These are phyloP conservation scores for Drosophila virilis DNA, from an alignment of 1,140 invertebrate genomes.

Conservation along the genomic window DNA sequence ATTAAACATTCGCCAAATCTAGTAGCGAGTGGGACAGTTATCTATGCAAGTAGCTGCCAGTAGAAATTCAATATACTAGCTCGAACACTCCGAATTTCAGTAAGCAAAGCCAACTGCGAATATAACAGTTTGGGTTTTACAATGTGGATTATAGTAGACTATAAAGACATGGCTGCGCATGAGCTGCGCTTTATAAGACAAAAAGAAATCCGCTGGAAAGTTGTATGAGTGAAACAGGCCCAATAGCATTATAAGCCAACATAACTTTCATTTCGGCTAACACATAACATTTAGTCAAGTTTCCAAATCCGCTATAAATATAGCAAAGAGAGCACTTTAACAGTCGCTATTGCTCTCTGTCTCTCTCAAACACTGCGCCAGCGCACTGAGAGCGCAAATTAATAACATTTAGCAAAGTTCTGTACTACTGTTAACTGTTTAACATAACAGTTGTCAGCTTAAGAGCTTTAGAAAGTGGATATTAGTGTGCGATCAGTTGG, in stretches of 20 bases:
- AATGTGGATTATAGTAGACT: not conserved
- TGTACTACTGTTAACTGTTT: not conserved
- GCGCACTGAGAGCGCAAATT: conserved; percentile 1
- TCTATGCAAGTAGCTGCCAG: too few species aligned
- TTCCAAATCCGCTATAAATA: conserved; percentile 22
- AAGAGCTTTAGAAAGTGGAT: not conserved
- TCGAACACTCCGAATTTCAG: not conserved
- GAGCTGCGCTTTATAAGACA: not conserved
- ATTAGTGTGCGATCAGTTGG: not conserved
- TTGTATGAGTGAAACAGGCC: not conserved
- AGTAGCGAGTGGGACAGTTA: too few species aligned
- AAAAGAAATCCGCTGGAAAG: not conserved
- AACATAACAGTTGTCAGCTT: not conserved
- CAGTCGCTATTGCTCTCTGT: conserved; percentile 1
- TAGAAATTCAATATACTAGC: too few species aligned
- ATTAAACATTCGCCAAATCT: too few species aligned
- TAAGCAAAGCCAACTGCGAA: not conserved
- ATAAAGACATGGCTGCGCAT: conserved; percentile 4
- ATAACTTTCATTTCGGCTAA: too few species aligned
- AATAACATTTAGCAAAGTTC: conserved; percentile 17
- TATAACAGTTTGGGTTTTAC: not conserved
- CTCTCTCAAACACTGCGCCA: not conserved
- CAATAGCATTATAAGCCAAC: not conserved
- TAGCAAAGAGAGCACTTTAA: conserved; percentile 1
- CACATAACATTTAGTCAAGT: too few species aligned